Conservation (phyloP, 2,797 vertebrate species). For the Sebastiscus tertius region DNA sequence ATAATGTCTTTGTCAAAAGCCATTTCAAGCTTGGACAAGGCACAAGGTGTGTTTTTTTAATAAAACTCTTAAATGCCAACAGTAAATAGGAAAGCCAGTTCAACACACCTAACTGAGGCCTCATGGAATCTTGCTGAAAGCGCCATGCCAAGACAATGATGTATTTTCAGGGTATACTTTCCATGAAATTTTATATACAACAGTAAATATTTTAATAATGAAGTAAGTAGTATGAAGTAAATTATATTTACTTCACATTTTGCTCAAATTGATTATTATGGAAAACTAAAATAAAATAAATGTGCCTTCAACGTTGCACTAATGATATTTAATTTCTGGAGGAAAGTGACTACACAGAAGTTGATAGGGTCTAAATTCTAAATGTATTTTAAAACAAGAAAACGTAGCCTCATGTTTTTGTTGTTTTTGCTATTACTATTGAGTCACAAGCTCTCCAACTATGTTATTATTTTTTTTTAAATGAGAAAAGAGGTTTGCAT, state of each 20-base stretch:
- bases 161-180: not conserved
- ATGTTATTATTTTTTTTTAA: not conserved
- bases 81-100: not conserved
- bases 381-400: not conserved
- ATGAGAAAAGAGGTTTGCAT: not conserved
- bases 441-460: too few relatives aligned
- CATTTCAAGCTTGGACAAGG: not conserved
- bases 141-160: not conserved
- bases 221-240: too few relatives aligned
- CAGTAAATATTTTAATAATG: not conserved
- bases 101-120: not conserved
- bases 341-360: too few relatives aligned
- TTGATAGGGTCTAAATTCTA: too few relatives aligned
- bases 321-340: too few relatives aligned
- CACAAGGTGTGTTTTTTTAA: not conserved
- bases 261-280: not conserved
- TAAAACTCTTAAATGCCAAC: not conserved
- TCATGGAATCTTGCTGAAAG: not conserved
- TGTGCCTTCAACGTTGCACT: too few relatives aligned
- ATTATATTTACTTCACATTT: too few relatives aligned
- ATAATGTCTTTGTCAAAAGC: not conserved
- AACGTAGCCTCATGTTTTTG: not conserved
- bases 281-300: not conserved
- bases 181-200: not conserved
- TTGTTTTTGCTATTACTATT: not conserved